Evolutionary conservation across 1,140 invertebrate species (phyloP), one percentile per base, ranked within the genome.

Genomic region (Drosophila dunni): DNA sequence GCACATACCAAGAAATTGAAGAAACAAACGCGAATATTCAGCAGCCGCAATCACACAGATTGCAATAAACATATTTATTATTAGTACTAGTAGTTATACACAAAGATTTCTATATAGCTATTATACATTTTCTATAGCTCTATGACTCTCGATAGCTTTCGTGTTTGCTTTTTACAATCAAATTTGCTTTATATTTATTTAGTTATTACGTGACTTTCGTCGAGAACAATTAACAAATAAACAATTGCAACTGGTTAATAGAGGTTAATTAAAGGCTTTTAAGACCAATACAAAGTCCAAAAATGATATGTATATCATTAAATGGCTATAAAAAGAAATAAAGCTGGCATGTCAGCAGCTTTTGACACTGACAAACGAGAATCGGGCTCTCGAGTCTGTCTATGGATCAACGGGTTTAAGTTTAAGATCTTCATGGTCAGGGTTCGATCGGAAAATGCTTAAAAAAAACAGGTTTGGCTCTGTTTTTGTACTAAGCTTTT

Each of bases 401-500:
- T 9, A 1, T 13, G 13, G 15, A n/a, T 10, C 46, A 50, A 24
- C 42, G 24, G 54, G 11, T 45, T 36, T 38, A 51, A 44, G 70
- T 74, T 51, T 10, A 46, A 29, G 24, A 54, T 69, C 75, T 81
- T 78, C 82, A 86, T 81, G 81, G 81, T 78, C 82, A 85, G 82
- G 78, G 81, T 50, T 76, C 53, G 69, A 29, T 34, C 11, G 40
- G 24, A 76, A 56, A 63, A 67, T 71, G 40, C 45, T 20, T 20
- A 0, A 4, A 29, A 29, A 46, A 65, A 85, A 85, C 81, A 75
- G 81, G 81, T 84, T 84, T 42, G 57, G 2, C 24, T 42, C 72
- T 66, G 51, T 17, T 70, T 46, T 50, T 62, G 65, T 58, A 48
- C 45, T 69, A 42, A 36, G 54, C 57, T 42, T 20, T 20, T 20